Evolutionary conservation across 2,113 vertebrate species (phyloP).

Genomic region (Pica pica): DNA sequence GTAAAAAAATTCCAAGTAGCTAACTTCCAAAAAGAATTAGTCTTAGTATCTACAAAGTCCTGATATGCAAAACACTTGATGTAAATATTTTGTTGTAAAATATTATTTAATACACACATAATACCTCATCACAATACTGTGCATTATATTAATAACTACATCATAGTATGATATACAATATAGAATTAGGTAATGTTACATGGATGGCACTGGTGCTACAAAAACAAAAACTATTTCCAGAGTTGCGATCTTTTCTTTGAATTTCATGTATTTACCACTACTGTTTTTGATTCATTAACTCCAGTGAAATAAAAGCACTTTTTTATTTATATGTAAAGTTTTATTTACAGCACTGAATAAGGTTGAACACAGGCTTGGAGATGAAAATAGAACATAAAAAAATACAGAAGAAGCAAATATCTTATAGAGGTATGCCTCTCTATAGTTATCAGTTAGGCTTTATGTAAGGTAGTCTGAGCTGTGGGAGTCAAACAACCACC

Average conservation of each 20-base stretch:
- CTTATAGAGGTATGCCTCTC: not conserved
- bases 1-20: not conserved
- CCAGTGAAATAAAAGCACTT: not conserved
- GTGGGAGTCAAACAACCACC: not conserved
- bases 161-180: not conserved
- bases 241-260: not conserved
- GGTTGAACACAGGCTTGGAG: not conserved
- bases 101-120: not conserved
- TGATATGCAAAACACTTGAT: not conserved
- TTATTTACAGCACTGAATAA: not conserved
- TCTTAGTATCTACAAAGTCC: not conserved
- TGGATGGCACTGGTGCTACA: not conserved
- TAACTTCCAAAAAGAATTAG: not conserved
- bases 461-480: not conserved
- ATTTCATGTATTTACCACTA: not conserved
- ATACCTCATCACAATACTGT: not conserved
- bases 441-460: not conserved
- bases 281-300: not conserved
- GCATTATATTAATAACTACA: not conserved
- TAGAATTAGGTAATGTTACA: not conserved
- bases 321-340: not conserved
- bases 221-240: not conserved
- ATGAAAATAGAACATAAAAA: not conserved
- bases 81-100: not conserved
- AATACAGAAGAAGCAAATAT: not conserved